Evolutionary conservation across 1,140 invertebrate species (phyloP).

Genomic region (Drosophila tani): DNA sequence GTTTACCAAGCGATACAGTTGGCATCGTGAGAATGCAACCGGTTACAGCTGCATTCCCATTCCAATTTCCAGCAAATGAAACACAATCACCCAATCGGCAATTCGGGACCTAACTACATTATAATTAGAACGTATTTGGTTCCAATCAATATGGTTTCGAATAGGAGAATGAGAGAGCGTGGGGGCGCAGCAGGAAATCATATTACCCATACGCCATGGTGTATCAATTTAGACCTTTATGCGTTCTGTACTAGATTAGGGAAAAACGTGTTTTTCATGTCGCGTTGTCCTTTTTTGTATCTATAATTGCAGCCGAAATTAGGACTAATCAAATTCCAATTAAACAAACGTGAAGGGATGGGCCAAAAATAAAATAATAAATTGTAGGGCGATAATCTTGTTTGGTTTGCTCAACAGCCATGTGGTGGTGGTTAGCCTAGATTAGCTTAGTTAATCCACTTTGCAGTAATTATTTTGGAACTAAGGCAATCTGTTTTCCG

Average conservation of each 20-base stretch:
- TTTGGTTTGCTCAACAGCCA: slow-evolving; percentile 11
- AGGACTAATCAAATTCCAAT: slow-evolving; percentile 34
- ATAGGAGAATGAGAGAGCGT: not conserved
- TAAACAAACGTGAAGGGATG: not conserved
- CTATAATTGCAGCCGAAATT: slow-evolving; percentile 4
- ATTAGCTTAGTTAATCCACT: slow-evolving; percentile 46
- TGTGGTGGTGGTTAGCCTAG: slow-evolving; percentile 20
- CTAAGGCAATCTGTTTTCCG: slow-evolving; percentile 30
- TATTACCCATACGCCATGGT: slow-evolving; percentile 53
- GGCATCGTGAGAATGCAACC: slow-evolving; percentile 11
- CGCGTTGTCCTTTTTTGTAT: not conserved
- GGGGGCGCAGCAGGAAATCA: slow-evolving; percentile 15
- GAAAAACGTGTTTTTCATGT: slow-evolving; percentile 25
- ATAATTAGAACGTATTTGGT: slow-evolving; percentile 31
- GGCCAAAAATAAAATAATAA: slow-evolving; percentile 21
- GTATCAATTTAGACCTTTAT: slow-evolving; percentile 1
- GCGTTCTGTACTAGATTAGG: not conserved
- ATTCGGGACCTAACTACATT: not conserved
- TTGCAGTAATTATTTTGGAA: slow-evolving; percentile 39
- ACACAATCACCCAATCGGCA: slow-evolving; percentile 9
- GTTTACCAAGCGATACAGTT: slow-evolving; percentile 35
- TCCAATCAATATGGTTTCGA: slow-evolving; percentile 19
- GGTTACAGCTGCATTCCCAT: slow-evolving; percentile 7
- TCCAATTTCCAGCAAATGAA: slow-evolving; percentile 20
- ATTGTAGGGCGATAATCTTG: slow-evolving; percentile 17